Evolutionary conservation across 1,140 invertebrate species (phyloP).

Genomic region (Phortica variegata): DNA sequence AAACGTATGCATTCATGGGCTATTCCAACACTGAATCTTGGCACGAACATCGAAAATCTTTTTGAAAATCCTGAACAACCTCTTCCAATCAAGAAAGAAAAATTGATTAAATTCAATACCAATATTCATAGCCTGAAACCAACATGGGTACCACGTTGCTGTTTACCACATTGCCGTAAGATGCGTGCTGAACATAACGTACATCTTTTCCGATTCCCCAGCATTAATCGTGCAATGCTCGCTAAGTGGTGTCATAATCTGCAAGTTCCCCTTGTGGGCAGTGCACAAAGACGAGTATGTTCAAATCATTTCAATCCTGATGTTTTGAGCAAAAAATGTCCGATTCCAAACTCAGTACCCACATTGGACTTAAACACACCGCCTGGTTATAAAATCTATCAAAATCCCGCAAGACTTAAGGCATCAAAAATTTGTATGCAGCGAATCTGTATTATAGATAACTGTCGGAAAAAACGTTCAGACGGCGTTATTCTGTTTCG

Average conservation of each 20-base stretch:
- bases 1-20: slow-evolving; percentile 47
- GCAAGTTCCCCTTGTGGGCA: slow-evolving; percentile 41
- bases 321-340: slow-evolving; percentile 48
- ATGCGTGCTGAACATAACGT: slow-evolving; percentile 41
- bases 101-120: slow-evolving; percentile 21
- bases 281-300: slow-evolving; percentile 40
- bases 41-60: slow-evolving; percentile 39
- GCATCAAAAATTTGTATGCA: slow-evolving; percentile 39
- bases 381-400: slow-evolving; percentile 46
- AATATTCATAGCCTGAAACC: slow-evolving; percentile 22
- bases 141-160: slow-evolving; percentile 48
- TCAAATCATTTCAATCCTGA: slow-evolving; percentile 47
- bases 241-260: slow-evolving; percentile 50
- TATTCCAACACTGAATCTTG: slow-evolving; percentile 47
- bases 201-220: slow-evolving; percentile 47
- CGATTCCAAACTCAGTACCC: slow-evolving; percentile 44
- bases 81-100: slow-evolving; percentile 28
- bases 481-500: slow-evolving; percentile 50
- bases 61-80: slow-evolving; percentile 47
- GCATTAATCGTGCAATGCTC: slow-evolving; percentile 42
- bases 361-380: slow-evolving; percentile 44
- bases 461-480: slow-evolving; percentile 34
- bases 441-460: slow-evolving; percentile 44
- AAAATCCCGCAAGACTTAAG: slow-evolving; percentile 46
- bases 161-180: slow-evolving; percentile 46